Base-by-base conservation (phyloP, 2,797 vertebrate genomes). In the Poecilia gillii region DNA sequence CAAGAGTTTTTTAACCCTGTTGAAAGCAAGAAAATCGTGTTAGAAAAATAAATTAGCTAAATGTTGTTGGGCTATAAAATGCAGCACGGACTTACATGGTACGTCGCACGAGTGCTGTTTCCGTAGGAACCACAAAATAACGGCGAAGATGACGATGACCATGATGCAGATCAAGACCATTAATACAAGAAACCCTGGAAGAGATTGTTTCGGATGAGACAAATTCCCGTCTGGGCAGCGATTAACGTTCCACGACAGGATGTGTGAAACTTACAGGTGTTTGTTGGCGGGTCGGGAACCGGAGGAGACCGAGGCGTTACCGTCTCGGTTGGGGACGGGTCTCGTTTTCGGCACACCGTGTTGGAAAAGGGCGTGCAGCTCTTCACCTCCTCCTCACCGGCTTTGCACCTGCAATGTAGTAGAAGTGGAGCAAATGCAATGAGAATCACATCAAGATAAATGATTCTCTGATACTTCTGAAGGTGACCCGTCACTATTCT, bases 341-440 rank as follows among this genome's bases (percentile, higher is more conserved):
- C 51, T 18, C 64, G 90, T 82, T 94, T 96, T 41, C 66, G 86
- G 85, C 96, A 96, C 77, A 92, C 89, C 0, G 95, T 93, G 90
- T 96, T 96, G 0, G 95, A 95, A 36, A 89, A 92, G 0, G 92
- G 80, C 0, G 94, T 96, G 92, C 96, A 96, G 41, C 79, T 86
- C 81, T 79, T 90, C 73, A 92, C 89, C 87, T 92, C 94, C 47
- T 91, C 94, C 76, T 96, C 95, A 3, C 94, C 93, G 0, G 77
- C 0, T 88, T 96, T 96, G 87, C 96, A 96, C 90, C 96, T 96
- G 81, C 0, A 20, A 28, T 20, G 1, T 0, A 39, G 23, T 55
- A 13, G 49, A 25, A 51, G 1, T 28, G 28, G 4, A 45, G 8
- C 23, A 53, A 57, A 57, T 0, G 53, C 53, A 57, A 57, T 28